Evolutionary conservation across 2,888 invertebrate genomes (phyloP).

Genomic region (Cerceris rybyensis): DNA sequence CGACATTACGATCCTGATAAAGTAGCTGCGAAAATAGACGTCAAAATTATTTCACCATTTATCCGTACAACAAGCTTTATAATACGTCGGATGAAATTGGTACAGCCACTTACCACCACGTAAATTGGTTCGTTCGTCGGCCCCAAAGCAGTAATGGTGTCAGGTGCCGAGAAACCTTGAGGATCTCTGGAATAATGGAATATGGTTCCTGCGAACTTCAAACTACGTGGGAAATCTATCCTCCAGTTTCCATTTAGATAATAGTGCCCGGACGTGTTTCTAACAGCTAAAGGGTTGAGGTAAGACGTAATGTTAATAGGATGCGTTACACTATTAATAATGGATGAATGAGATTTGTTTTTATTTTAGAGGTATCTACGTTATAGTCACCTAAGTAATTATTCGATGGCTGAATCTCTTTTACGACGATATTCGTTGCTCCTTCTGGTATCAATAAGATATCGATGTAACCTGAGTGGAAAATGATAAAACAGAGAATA

Average conservation of each 20-base stretch:
- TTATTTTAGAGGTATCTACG: neutral
- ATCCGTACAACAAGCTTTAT: neutral
- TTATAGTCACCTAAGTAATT: slow-evolving; percentile 91
- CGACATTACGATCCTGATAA: slow-evolving; percentile 92
- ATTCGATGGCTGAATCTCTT: slow-evolving; percentile 90
- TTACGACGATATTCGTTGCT: slow-evolving; percentile 93
- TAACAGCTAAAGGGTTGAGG: slow-evolving; percentile 85
- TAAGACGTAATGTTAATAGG: neutral
- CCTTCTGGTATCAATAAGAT: slow-evolving; percentile 95
- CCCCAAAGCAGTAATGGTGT: slow-evolving; percentile 91
- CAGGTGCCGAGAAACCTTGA: slow-evolving; percentile 91
- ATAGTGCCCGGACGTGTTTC: slow-evolving; percentile 91
- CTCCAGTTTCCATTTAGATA: slow-evolving; percentile 97
- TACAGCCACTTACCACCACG: slow-evolving; percentile 87
- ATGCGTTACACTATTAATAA: neutral
- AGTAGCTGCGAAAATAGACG: slow-evolving; percentile 84
- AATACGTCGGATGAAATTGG: slow-evolving; percentile 8
- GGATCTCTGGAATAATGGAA: slow-evolving; percentile 95
- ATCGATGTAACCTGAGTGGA: slow-evolving; percentile 92
- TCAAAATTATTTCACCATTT: slow-evolving; percentile 6
- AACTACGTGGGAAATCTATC: slow-evolving; percentile 93
- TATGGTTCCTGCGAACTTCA: slow-evolving; percentile 91
- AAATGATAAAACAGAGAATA: too few relatives aligned
- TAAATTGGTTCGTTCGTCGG: slow-evolving; percentile 95
- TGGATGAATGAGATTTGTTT: neutral